A percentile compares a stretch with the other conserved stretches of the same genome.
Conservation (phyloP, 2,888 invertebrate species). For the Leucozona laternaria region DNA sequence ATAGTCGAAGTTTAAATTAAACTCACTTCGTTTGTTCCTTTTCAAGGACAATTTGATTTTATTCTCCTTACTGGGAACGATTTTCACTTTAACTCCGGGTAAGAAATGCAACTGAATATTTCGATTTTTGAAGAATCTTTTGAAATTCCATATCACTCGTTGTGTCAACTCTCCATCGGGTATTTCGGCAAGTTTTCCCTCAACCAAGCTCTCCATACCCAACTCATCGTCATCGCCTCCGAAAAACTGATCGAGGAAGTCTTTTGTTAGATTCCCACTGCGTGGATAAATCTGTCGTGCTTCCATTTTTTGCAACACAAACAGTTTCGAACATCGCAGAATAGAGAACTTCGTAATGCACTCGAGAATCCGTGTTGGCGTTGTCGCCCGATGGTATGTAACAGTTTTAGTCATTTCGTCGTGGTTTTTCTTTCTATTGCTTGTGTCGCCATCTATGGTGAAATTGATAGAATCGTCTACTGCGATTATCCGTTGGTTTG, state of each 20-base stretch:
- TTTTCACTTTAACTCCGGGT: constrained; percentile 85
- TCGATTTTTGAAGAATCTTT: constrained; percentile 84
- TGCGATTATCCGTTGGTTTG: constrained; percentile 59
- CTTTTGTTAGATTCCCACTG: constrained; percentile 80
- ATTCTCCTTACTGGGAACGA: constrained; percentile 85
- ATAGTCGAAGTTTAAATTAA: background rate
- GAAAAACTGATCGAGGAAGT: constrained; percentile 82
- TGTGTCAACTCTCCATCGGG: constrained; percentile 85
- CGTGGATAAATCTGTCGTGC: constrained; percentile 77
- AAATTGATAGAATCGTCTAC: constrained; percentile 38
- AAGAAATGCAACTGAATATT: constrained; percentile 84
- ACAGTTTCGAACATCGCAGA: constrained; percentile 85
- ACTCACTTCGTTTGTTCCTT: constrained; percentile 83
- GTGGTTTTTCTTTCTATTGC: constrained; percentile 25
- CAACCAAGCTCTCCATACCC: constrained; percentile 79
- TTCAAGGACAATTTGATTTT: constrained; percentile 84
- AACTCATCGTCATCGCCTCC: constrained; percentile 79
- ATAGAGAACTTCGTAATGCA: constrained; percentile 83
- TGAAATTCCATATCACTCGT: constrained; percentile 84
- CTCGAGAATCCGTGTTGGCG: constrained; percentile 82
- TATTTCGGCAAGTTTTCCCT: constrained; percentile 84
- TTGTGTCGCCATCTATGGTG: constrained; percentile 58
- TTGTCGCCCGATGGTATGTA: constrained; percentile 81
- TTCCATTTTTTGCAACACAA: constrained; percentile 85
- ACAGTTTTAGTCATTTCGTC: constrained; percentile 77